Base-by-base conservation (phyloP, 1,140 invertebrate species). In the Cherax destructor region DNA sequence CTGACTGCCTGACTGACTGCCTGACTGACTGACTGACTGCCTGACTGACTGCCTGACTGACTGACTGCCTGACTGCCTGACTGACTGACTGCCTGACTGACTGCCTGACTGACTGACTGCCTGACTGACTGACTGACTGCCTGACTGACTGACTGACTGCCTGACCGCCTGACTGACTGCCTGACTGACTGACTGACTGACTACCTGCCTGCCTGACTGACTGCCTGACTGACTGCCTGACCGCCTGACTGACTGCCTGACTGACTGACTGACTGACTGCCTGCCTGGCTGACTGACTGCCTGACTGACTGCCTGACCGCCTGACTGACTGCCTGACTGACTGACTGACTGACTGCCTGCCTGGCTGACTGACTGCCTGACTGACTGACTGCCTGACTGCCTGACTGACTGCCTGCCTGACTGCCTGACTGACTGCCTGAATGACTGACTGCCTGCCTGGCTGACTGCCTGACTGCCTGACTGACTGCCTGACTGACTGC, bases 61-160 rank as follows among this genome's bases (percentile, higher is more conserved):
- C 41, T 78, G 76, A 78, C 76, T 78, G 76, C 41, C 76, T 78
- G 76, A 13, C 76, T 78, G 76, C 3, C 24, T 79, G 77, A 79
- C 24, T 41, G 77, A 49, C 6, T 79, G 77, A 79, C 77, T 41
- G 77, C 47, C 77, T 79, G 77, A 0, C 77, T 79, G 77, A 47
- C 77, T 41, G 41, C 4, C 77, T 79, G 41, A 47, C 30, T 79
- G 77, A 49, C 77, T 79, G 76, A 3, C 4, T 78, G 1, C 76
- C 74, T 76, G 30, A 41, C n/a, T 7, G 18, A 21, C 72, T 76
- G 18, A 76, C n/a, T n/a, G n/a, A n/a, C n/a, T n/a, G n/a, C n/a
- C 72, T 76, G 41, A 76, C 72, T 76, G 41, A 76, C 6, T 76
- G 41, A 76, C 72, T 76, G 72, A 6, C 74, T 76, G 6, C n/a